phyloP scores from a whole-genome alignment of 2,113 vertebrate species.

The Oncorhynchus masou region DNA sequence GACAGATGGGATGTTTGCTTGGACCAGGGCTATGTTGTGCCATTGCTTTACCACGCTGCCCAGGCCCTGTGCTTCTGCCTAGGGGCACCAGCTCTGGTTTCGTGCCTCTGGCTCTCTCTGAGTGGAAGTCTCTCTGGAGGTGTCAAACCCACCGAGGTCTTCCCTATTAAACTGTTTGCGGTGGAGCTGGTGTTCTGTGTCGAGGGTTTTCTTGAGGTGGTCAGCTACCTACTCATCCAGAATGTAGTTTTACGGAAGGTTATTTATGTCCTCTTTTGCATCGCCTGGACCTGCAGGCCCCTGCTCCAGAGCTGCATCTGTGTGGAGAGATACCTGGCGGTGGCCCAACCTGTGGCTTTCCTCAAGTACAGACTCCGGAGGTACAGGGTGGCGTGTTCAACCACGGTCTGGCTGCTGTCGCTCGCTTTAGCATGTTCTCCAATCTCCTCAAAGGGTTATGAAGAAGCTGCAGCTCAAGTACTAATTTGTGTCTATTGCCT shows the following conservation, averaged over 20 bases:
- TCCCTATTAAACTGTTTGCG: no score
- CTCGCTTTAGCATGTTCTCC: not conserved
- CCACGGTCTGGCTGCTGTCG: not conserved
- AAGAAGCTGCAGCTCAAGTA: not conserved
- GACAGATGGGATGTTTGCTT: no score
- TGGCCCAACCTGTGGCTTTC: constrained; percentile 17
- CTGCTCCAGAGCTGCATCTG: constrained; percentile 6
- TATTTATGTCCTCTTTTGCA: not conserved
- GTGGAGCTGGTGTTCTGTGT: no score
- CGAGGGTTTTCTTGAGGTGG: no score
- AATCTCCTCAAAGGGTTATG: not conserved
- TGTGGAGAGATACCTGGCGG: constrained; percentile 19
- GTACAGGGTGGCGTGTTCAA: not conserved
- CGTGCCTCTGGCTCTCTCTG: no score
- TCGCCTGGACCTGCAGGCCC: not conserved
- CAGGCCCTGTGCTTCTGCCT: not conserved
- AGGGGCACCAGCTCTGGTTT: not conserved
- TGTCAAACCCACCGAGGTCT: no score
- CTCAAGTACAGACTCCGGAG: constrained; percentile 7
- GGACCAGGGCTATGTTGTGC: no score
- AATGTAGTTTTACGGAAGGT: not conserved
- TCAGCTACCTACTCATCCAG: no score
- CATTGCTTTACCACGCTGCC: no score
- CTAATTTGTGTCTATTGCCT: not conserved
- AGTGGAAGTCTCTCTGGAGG: no score